Percentiles rank a stretch among this genome's conserved stretches.
phyloP scores from a whole-genome alignment of 2,113 vertebrate genomes.

The Castor canadensis region DNA sequence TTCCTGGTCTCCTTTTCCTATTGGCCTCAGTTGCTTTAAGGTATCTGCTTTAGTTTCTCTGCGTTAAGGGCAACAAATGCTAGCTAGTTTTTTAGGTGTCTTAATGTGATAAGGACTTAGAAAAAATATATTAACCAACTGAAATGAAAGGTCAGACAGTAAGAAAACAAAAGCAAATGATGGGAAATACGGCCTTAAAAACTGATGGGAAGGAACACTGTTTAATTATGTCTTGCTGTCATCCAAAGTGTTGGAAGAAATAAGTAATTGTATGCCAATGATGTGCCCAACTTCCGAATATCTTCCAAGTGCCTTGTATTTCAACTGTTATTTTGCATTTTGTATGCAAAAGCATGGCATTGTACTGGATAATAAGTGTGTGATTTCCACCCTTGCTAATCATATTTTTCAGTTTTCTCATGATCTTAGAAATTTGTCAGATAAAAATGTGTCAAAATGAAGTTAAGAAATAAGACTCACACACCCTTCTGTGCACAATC shows the following conservation, averaged over 20 bases:
- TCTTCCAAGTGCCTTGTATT: background rate
- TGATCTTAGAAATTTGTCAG: conserved; percentile 14
- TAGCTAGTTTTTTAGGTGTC: no score
- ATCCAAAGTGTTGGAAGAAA: background rate
- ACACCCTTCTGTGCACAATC: background rate
- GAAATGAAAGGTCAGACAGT: background rate
- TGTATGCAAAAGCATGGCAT: background rate
- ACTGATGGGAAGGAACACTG: background rate
- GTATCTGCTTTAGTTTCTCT: no score
- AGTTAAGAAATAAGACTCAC: background rate
- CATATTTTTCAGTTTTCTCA: background rate
- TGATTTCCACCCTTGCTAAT: background rate
- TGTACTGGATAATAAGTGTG: background rate
- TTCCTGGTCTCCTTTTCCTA: no score
- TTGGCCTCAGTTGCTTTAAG: no score
- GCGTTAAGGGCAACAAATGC: conserved; percentile 30
- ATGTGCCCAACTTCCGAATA: background rate
- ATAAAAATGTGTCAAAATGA: background rate
- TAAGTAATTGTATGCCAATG: background rate
- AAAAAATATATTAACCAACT: background rate
- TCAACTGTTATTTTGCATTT: background rate
- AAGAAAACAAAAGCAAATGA: conserved; percentile 14
- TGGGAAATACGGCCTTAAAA: background rate
- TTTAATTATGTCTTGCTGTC: background rate
- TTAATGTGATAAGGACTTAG: background rate